phyloP scores from a whole-genome alignment of 2,888 invertebrate species.

The Epinotia demarniana region DNA sequence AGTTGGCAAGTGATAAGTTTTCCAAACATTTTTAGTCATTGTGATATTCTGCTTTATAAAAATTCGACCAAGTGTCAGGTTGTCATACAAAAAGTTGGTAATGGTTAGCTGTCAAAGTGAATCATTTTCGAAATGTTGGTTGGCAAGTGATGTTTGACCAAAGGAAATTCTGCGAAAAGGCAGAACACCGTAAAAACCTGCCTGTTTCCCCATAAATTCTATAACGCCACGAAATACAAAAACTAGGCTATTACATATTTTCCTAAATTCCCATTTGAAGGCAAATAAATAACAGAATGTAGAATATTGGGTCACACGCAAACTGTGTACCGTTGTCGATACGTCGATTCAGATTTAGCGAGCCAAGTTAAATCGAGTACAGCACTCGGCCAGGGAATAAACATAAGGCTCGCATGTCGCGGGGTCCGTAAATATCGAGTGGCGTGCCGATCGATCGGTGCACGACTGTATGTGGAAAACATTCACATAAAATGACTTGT shows the following conservation, averaged over 20 bases:
- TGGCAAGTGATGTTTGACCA: no score
- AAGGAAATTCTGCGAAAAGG: no score
- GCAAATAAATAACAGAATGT: background rate
- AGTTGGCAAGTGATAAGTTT: no score
- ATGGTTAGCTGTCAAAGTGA: no score
- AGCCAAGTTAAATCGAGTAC: conserved; percentile 31
- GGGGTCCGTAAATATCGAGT: conserved; percentile 1
- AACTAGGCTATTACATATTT: background rate
- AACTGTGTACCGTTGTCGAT: conserved; percentile 19
- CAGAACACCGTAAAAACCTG: no score
- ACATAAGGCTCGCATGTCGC: background rate
- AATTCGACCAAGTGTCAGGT: no score
- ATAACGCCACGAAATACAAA: background rate
- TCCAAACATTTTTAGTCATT: no score
- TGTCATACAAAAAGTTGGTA: no score
- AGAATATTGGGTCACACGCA: conserved; percentile 6
- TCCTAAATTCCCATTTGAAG: background rate
- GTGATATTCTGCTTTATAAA: no score
- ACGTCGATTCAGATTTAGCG: conserved; percentile 26
- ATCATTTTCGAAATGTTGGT: no score
- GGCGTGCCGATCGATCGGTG: background rate
- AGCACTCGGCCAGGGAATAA: conserved; percentile 4
- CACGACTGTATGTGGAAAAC: conserved; percentile 1
- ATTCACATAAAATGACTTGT: background rate
- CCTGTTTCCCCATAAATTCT: background rate